Percentiles rank a stretch among this genome's conserved stretches.
Evolutionary conservation across 1,140 invertebrate species (phyloP).

Genomic region (Zaprionus ghesquierei): DNA sequence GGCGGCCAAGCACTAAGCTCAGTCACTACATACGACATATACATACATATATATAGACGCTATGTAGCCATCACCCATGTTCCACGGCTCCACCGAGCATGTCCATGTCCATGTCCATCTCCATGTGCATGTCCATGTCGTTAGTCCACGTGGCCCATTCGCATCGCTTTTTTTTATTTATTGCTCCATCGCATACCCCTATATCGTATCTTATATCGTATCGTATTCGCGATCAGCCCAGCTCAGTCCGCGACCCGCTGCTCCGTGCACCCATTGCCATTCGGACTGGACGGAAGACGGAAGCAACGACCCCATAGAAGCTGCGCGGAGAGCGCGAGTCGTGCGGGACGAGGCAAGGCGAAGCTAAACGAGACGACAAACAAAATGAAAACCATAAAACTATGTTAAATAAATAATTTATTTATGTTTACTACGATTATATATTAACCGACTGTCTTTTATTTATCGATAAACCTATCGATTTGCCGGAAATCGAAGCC

Average conservation of each 20-base stretch:
- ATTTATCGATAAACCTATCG: neutral
- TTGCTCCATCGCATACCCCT: neutral
- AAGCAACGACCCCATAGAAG: neutral
- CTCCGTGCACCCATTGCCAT: neutral
- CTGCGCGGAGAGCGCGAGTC: neutral
- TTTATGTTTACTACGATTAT: neutral
- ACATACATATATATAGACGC: slow-evolving; percentile 15
- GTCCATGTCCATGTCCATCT: neutral
- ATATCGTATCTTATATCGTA: neutral
- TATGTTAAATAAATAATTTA: slow-evolving; percentile 2
- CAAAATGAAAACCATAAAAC: neutral
- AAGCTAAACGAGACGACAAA: neutral
- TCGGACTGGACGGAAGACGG: neutral
- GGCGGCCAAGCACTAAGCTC: slow-evolving; percentile 58
- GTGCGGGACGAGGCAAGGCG: neutral
- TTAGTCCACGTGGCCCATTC: neutral
- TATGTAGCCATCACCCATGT: slow-evolving; percentile 1
- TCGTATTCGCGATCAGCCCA: neutral
- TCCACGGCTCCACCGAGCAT: neutral
- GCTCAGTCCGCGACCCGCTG: neutral
- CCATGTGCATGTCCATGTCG: neutral
- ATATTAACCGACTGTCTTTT: neutral
- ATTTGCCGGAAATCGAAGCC: no score
- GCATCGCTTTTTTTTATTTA: slow-evolving; percentile 1
- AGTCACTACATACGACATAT: slow-evolving; percentile 61